Base-by-base conservation (phyloP, 2,113 vertebrate species). In the Synodontis membranacea region DNA sequence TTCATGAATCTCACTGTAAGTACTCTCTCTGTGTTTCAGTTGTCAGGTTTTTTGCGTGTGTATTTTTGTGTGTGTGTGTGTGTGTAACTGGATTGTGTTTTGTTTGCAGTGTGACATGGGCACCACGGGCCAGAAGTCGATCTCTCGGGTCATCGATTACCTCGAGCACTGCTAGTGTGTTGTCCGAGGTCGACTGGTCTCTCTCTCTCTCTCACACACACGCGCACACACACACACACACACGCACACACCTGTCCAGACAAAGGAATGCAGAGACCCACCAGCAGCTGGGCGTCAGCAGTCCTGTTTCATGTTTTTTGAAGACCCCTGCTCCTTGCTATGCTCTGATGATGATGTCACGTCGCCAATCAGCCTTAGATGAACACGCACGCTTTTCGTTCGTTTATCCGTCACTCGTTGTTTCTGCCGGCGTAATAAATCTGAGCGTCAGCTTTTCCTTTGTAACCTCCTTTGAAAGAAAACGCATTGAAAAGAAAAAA, bases 1-100 rank as follows among this genome's bases (percentile, higher is more conserved):
- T 99, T 99, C 94, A 99, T 99, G 98, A 99, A 98, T 93, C 98
- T 99, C 93, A 99, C 98, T 21, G 98, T 99, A 95, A 98, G 97
- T 97, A 9, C 54, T 31, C 4, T 37, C 10, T 39, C 11, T 10
- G 5, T 2, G 3, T 25, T 2, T 31, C 3, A 11, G n/a, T 44
- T 28, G 6, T 60, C n/a, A 10, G 46, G 48, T 50, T 50, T 50
- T 46, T 4, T 46, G 52, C 70, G 46, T 48, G 54, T 80, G 52
- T 58, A 15, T 76, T 56, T 66, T 23, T 52, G 25, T 28, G n/a
- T 84, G 81, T 81, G 70, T 68, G 44, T 54, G 50, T 66, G 44
- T 54, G 58, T 14, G n/a, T 50, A 72, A 58, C 46, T n/a, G 34
- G 66, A 50, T 68, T 76, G 28, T n/a, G 28, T 81, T 80, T 80